Evolutionary conservation across 2,888 invertebrate genomes (phyloP).

Genomic region (Plutella xylostella): DNA sequence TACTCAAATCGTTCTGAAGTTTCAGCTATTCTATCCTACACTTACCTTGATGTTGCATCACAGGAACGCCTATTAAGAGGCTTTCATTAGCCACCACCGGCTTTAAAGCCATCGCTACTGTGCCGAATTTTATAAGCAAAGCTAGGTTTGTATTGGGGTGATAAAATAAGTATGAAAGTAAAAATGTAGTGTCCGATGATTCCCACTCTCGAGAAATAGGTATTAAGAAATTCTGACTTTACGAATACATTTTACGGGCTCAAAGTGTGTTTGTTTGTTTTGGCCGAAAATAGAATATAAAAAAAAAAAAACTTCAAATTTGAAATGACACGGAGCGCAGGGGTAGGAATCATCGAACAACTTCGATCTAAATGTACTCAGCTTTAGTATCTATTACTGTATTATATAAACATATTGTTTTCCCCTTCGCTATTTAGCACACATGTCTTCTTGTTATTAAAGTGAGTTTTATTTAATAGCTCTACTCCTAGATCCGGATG

Average conservation of each 20-base stretch:
- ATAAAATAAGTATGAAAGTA: too few relatives aligned
- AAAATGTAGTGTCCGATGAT: too few relatives aligned
- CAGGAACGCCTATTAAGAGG: too few relatives aligned
- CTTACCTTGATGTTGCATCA: too few relatives aligned
- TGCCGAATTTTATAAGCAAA: slow-evolving; percentile 14
- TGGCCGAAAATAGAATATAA: background rate
- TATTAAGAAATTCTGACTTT: too few relatives aligned
- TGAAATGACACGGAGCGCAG: background rate
- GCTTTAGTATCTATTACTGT: background rate
- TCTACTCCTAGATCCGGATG: slow-evolving; percentile 7
- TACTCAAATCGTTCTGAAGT: too few relatives aligned
- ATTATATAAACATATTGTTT: background rate
- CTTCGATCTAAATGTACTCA: background rate
- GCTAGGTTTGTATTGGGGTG: background rate
- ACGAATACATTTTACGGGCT: too few relatives aligned
- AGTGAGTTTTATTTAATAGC: background rate
- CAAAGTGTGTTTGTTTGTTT: too few relatives aligned
- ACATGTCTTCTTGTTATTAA: slow-evolving; percentile 10
- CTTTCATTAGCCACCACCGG: too few relatives aligned
- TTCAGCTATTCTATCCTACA: too few relatives aligned
- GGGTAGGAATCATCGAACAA: background rate
- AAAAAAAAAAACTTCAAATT: background rate
- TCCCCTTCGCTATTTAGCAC: background rate
- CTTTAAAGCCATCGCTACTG: slow-evolving; percentile 8
- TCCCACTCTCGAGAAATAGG: too few relatives aligned